phyloP scores from a whole-genome alignment of 2,113 vertebrate species.

The Elephas maximus region DNA sequence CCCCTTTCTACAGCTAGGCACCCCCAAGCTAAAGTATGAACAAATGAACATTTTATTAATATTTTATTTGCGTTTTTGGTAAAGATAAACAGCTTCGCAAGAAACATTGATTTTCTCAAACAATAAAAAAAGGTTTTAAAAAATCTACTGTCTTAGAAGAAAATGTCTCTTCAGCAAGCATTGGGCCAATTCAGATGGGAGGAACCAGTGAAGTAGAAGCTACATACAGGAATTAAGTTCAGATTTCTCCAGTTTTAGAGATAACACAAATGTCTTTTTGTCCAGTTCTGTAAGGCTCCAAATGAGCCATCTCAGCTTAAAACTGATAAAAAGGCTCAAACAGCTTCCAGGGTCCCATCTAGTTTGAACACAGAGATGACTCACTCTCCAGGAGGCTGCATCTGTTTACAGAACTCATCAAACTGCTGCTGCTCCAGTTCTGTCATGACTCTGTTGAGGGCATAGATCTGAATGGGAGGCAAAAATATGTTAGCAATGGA shows the following conservation, averaged over 20 bases:
- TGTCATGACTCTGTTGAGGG: slow-evolving; percentile 98
- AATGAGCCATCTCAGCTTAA: not conserved
- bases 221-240: not conserved
- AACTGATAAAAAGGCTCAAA: not conserved
- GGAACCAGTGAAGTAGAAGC: slow-evolving; percentile 37
- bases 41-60: slow-evolving; percentile 33
- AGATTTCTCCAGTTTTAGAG: slow-evolving; percentile 41
- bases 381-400: slow-evolving; percentile 95
- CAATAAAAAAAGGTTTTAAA: slow-evolving; percentile 68
- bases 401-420: slow-evolving; percentile 97
- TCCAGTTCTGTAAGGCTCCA: slow-evolving; percentile 58
- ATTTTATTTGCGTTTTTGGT: slow-evolving; percentile 74
- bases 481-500: not conserved
- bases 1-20: not conserved
- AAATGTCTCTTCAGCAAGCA: slow-evolving; percentile 67
- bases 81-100: slow-evolving; percentile 65
- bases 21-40: slow-evolving; percentile 22
- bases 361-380: not conserved
- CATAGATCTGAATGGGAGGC: slow-evolving; percentile 92
- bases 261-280: slow-evolving; percentile 24
- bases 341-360: slow-evolving; percentile 19
- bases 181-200: slow-evolving; percentile 20
- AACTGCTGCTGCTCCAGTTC: slow-evolving; percentile 99
- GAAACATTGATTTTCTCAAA: slow-evolving; percentile 71
- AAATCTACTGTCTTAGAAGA: slow-evolving; percentile 45